Evolutionary conservation across 2,113 vertebrate genomes (phyloP), one percentile per base, ranked within the genome.

Genomic region (Pogonocichla stellata): DNA sequence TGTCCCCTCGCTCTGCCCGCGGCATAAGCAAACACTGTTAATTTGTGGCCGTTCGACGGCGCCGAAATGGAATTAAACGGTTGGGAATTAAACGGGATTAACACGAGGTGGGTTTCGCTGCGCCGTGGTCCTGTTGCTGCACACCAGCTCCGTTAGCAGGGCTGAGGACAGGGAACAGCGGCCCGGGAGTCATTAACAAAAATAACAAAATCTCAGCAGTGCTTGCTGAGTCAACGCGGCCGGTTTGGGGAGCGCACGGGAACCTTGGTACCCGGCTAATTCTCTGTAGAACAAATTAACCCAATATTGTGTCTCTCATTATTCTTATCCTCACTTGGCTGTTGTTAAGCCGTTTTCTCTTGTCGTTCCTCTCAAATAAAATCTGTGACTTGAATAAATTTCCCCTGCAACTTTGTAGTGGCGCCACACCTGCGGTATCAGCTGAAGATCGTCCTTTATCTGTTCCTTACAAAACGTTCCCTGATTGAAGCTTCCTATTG

Each of bases 311-410:
- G 71, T 22, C 66, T 69, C 88, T 85, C 61, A 61, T 92, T 56
- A 74, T 91, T 95, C 86, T 79, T 79, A 50, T 71, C 65, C 86
- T 87, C 34, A n/a, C 43, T 90, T 20, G 34, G 71, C 80, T 93
- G 73, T 24, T 73, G 88, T 79, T 90, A 80, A 96, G 45, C 65
- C 38, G 2, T 66, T 26, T 47, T 51, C 87, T 78, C 74, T 92
- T 95, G 89, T 91, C 62, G 3, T 22, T 74, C 75, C 86, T 95
- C 96, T 96, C 74, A 70, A 51, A 23, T 70, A 92, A 90, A 58
- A 65, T 58, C 75, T 81, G 89, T 95, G 93, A 87, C 81, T 97
- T 84, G 96, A 97, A 96, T 97, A 93, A 82, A 97, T 93, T 95
- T 82, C 45, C 75, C 80, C 58, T 29, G 40, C 29, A 95, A 96